phyloP scores from a whole-genome alignment of 2,113 vertebrate genomes.

The Urocitellus parryii region DNA sequence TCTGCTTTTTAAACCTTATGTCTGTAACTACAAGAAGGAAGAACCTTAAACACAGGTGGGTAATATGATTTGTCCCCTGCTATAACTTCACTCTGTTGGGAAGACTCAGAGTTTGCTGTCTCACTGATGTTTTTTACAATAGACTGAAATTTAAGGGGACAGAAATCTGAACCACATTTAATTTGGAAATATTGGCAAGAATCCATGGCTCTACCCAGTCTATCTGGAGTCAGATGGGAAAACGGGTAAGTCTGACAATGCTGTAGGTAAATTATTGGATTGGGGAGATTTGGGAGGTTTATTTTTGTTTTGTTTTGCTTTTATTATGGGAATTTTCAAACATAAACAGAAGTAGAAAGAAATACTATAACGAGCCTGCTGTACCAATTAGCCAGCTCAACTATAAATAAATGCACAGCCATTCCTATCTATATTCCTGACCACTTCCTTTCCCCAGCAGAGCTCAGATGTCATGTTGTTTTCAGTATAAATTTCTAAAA shows the following conservation, averaged over 20 bases:
- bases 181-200: not conserved
- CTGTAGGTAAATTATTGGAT: not conserved
- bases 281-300: not conserved
- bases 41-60: not conserved
- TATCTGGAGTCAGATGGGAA: not conserved
- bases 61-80: not conserved
- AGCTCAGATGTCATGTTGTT: not conserved
- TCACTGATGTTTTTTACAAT: not conserved
- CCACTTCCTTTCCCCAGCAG: not conserved
- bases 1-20: not conserved
- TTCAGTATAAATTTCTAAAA: constrained; percentile 11
- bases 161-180: not conserved
- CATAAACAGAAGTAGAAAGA: not conserved
- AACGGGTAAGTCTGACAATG: not conserved
- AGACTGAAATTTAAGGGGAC: not conserved
- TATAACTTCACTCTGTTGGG: not conserved
- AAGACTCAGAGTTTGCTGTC: not conserved
- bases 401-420: not conserved
- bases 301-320: not conserved
- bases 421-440: not conserved
- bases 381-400: not conserved
- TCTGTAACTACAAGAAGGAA: not conserved
- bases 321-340: not conserved
- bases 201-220: not conserved
- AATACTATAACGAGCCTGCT: not conserved